Conservation (phyloP, 37 sponge, comb jelly and placozoan species). For the Theonella swinhoei region DNA sequence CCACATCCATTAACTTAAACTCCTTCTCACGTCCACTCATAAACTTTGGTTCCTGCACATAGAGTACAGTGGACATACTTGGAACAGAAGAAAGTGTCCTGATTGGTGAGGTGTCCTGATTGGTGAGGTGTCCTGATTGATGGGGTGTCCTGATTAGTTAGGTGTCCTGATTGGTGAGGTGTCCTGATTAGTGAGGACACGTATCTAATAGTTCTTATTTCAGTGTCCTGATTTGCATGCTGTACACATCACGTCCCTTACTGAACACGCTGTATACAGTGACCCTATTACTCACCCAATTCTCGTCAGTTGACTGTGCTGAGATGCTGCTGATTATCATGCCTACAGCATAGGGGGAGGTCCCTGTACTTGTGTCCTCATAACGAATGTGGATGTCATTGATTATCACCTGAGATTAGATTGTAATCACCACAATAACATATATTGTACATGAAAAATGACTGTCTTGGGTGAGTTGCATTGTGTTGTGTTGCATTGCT, state of each 20-base stretch:
- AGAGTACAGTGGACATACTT: too few relatives aligned
- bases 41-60: constrained; percentile 70
- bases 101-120: too few relatives aligned
- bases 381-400: constrained; percentile 93
- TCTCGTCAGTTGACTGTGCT: constrained; percentile 80
- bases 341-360: constrained; percentile 80
- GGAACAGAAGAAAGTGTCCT: too few relatives aligned
- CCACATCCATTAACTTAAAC: constrained; percentile 67
- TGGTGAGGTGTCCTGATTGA: too few relatives aligned
- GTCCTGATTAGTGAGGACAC: too few relatives aligned
- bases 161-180: too few relatives aligned
- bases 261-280: neutral
- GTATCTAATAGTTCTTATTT: too few relatives aligned
- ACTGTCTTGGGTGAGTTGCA: too few relatives aligned
- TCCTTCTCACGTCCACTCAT: constrained; percentile 46
- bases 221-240: neutral
- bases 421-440: neutral
- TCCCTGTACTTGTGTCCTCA: constrained; percentile 67
- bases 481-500: too few relatives aligned
- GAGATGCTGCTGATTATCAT: constrained; percentile 74
- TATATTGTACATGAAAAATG: too few relatives aligned
- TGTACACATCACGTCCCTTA: neutral
- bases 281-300: constrained; percentile 68
- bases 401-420: constrained; percentile 56
- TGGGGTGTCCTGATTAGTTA: too few relatives aligned